Base-by-base conservation (phyloP, 1,140 invertebrate genomes). In the Anastatus disparis region DNA sequence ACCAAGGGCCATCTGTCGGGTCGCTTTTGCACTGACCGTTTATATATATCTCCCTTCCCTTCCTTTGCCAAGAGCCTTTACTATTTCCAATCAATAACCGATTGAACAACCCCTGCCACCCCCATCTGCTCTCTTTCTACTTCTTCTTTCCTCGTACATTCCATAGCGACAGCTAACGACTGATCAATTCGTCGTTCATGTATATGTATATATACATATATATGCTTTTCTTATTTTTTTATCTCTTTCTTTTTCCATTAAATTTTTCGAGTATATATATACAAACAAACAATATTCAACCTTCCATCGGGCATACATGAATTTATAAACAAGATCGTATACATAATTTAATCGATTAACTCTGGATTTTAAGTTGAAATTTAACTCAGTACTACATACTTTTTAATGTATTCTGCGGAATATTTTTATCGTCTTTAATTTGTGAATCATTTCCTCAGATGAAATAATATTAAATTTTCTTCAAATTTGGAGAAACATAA, bases 71-170 rank as follows among this genome's bases (percentile, higher is more conserved):
- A 4, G 31, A 35, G 10, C 73, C 65, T 71, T 83, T 83, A 83
- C 81, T n/a, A 81, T 81, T 83, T 82, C 80, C 81, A 85, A 85
- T 83, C 82, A 85, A 85, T 85, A 84, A 85, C 77, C 82, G 80
- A 85, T 85, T 85, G 81, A 82, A 83, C 78, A 75, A 74, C 76
- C 78, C 78, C 77, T 76, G 58, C 75, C 74, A 68, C 71, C 72
- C 74, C 46, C 74, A 72, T 74, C 75, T 76, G 52, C 75, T 73
- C 67, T 48, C 75, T 73, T 64, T 48, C 31, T 35, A 4, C 10
- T 10, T 65, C 71, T 71, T 73, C 42, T 64, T 48, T 72, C 58
- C 64, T 71, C 35, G 59, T 76, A 72, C 77, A 82, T 83, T 82
- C 78, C 76, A 69, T 26, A 56, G 71, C n/a, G n/a, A n/a, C n/a